phyloP scores from a whole-genome alignment of 2,797 vertebrate species.

The Sylvia borin region DNA sequence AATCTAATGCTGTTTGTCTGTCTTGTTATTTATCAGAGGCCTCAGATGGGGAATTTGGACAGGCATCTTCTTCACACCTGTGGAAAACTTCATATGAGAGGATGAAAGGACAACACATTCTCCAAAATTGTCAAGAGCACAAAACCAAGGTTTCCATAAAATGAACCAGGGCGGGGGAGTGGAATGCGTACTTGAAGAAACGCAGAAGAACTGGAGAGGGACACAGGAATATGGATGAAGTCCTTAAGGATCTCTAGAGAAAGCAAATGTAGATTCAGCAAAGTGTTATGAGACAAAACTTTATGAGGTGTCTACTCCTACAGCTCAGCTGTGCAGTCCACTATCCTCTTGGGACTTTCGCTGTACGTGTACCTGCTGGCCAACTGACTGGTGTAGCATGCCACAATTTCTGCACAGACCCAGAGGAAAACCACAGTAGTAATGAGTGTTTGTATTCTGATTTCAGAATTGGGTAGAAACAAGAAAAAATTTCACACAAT shows the following conservation, averaged over 20 bases:
- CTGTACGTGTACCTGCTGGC: neutral
- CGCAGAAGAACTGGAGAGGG: neutral
- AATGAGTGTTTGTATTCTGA: neutral
- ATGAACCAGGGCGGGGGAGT: rapidly evolving
- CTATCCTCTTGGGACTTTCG: neutral
- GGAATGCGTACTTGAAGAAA: neutral
- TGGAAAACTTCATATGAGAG: neutral
- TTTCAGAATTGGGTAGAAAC: neutral
- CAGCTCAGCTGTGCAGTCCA: neutral
- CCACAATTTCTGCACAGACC: neutral
- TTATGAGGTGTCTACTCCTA: neutral
- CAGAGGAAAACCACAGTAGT: neutral
- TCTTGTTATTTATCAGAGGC: slow-evolving; percentile 37
- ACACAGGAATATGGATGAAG: neutral
- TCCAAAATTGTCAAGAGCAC: neutral
- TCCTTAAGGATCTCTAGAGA: neutral
- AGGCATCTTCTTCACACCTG: neutral
- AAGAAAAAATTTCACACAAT: neutral
- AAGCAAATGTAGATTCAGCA: neutral
- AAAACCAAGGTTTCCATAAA: neutral
- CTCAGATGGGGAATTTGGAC: neutral
- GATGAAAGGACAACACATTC: neutral
- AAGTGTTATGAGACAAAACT: neutral
- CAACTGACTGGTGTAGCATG: neutral
- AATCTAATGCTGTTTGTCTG: slow-evolving; percentile 26